These are phyloP conservation scores for Galeruca laticollis DNA, from an alignment of 2,888 invertebrate genomes.

Conservation along the genomic window DNA sequence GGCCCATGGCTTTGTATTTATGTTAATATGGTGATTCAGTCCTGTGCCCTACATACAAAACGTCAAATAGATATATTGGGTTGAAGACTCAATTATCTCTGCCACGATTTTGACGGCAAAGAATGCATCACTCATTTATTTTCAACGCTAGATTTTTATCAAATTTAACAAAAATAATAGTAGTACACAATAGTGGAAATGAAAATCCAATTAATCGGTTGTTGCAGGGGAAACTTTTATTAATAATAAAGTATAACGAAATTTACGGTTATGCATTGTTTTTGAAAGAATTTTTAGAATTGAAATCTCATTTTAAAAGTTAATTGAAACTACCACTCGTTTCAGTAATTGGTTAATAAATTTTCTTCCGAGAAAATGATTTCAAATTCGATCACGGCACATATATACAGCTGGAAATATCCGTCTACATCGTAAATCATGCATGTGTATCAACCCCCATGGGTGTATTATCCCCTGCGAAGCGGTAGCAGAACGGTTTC, in stretches of 20 bases:
- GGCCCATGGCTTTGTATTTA: too few relatives aligned
- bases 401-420: slow-evolving; percentile 27
- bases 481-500: slow-evolving; percentile 32
- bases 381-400: slow-evolving; percentile 21
- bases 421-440: slow-evolving; percentile 49
- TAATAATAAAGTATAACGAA: not conserved
- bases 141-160: too few relatives aligned
- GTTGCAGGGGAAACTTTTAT: not conserved
- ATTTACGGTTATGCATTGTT: not conserved
- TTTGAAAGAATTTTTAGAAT: not conserved
- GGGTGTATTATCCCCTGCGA: slow-evolving; percentile 41
- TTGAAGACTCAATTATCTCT: too few relatives aligned
- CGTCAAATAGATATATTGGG: too few relatives aligned
- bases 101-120: too few relatives aligned
- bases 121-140: too few relatives aligned
- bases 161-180: too few relatives aligned
- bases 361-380: slow-evolving; percentile 19
- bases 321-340: slow-evolving; percentile 12
- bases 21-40: too few relatives aligned
- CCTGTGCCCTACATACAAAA: too few relatives aligned
- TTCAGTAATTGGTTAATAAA: slow-evolving; percentile 23
- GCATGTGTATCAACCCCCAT: slow-evolving; percentile 40
- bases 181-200: too few relatives aligned
- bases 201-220: not conserved
- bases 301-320: slow-evolving; percentile 1